A percentile compares a stretch with the other conserved stretches of the same genome.
Conservation (phyloP, 2,888 invertebrate genomes). For the Gnatocerus cornutus region DNA sequence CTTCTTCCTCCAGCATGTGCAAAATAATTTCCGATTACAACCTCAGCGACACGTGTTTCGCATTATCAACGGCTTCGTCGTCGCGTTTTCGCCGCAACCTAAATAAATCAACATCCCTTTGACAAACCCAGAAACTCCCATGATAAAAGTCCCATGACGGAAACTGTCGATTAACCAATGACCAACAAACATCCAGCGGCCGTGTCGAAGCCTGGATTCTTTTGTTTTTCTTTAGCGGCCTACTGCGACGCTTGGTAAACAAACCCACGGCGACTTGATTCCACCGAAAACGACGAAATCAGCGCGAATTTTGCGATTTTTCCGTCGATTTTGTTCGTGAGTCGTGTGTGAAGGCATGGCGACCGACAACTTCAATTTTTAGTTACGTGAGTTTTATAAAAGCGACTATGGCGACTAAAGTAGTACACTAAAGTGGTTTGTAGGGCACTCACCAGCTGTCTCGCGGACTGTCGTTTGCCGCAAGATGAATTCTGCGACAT, state of each 20-base stretch:
- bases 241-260: not conserved
- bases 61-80: too few species aligned
- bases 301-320: not conserved
- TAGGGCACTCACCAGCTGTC: slow-evolving; percentile 75
- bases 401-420: slow-evolving; percentile 76
- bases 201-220: slow-evolving; percentile 3
- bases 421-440: slow-evolving; percentile 51
- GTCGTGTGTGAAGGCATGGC: slow-evolving; percentile 57
- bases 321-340: not conserved
- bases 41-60: too few species aligned
- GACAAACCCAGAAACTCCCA: not conserved
- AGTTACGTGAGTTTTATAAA: slow-evolving; percentile 80
- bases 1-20: too few species aligned
- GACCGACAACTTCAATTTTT: slow-evolving; percentile 68
- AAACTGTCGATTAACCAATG: slow-evolving; percentile 5
- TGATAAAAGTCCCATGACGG: not conserved
- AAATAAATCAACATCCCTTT: not conserved
- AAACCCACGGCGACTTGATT: not conserved
- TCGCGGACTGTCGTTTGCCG: slow-evolving; percentile 75
- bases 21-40: too few species aligned
- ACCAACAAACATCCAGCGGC: slow-evolving; percentile 2
- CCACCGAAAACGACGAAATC: not conserved
- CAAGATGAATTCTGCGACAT: slow-evolving; percentile 71
- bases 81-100: slow-evolving; percentile 2
- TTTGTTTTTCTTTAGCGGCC: slow-evolving; percentile 7